Evolutionary conservation across 2,888 invertebrate genomes (phyloP).

Genomic region (Willowsia nigromaculata): DNA sequence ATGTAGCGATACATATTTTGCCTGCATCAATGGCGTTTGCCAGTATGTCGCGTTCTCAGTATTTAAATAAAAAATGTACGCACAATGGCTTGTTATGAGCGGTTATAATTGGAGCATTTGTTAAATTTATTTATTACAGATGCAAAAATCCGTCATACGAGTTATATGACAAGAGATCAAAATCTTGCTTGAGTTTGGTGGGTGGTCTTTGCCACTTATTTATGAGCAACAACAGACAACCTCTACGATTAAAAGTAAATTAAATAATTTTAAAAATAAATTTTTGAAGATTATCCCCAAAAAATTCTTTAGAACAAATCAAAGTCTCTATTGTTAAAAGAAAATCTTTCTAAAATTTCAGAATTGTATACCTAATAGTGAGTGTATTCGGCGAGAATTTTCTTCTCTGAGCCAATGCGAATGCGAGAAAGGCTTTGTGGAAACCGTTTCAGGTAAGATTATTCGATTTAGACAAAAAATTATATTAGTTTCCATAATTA

Average conservation of each 20-base stretch:
- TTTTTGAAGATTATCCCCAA: too few species aligned
- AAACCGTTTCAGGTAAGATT: conserved; percentile 63
- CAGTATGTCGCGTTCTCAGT: conserved; percentile 29
- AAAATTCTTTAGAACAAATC: too few species aligned
- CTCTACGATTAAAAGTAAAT: conserved; percentile 70
- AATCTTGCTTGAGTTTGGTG: conserved; percentile 68
- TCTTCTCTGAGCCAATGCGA: conserved; percentile 74
- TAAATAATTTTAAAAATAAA: too few species aligned
- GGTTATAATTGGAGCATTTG: too few species aligned
- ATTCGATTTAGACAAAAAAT: not conserved
- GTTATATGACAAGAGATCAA: conserved; percentile 69
- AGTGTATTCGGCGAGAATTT: conserved; percentile 72
- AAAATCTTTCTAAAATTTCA: too few species aligned
- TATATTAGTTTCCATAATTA: too few species aligned
- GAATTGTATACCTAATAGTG: conserved; percentile 73
- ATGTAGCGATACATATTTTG: conserved; percentile 74
- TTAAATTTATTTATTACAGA: conserved; percentile 63
- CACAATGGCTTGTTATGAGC: too few species aligned
- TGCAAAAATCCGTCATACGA: conserved; percentile 75
- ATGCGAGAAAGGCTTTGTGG: conserved; percentile 72
- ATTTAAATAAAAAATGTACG: not conserved
- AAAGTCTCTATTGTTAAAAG: too few species aligned
- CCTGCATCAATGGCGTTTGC: conserved; percentile 74
- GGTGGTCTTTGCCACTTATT: conserved; percentile 73
- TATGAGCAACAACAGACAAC: conserved; percentile 68